Base-by-base conservation (phyloP, 2,113 vertebrate species). In the Cranoglanis bouderius region DNA sequence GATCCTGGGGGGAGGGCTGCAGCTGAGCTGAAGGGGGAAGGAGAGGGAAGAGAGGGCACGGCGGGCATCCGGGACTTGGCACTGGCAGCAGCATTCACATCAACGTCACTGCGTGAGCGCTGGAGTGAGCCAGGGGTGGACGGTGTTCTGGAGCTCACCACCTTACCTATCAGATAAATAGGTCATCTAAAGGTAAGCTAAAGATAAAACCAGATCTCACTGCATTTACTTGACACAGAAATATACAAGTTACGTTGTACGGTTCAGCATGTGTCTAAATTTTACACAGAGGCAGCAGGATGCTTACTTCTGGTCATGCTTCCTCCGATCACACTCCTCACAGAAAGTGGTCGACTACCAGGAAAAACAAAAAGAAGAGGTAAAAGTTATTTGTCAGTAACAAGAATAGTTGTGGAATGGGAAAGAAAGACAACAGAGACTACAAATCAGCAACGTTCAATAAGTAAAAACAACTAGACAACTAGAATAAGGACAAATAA, bases 51-150 rank as follows among this genome's bases (percentile, higher is more conserved):
- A 14, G 97, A 96, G 85, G 96, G 95, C 35, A 96, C 95, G 0
- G 96, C 96, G 82, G 96, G 95, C 92, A 97, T 96, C 91, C 97
- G 97, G 14, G 97, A 98, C 95, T 99, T 99, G 95, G 98, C 96
- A 90, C 93, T 99, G 94, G 98, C 97, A 82, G 98, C 98, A 14
- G 98, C 98, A 5, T 99, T 99, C 84, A 99, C 98, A 0, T 99
- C 98, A 9, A 99, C 96, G 91, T 99, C 98, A 29, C 98, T 99
- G 72, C 98, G 97, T 90, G 98, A 99, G 14, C 98, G 97, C 92
- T 99, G 98, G 77, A 99, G 97, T 85, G 98, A 97, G 75, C 98
- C 97, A 0, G 98, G 94, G 0, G 97, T 96, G 19, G 96, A 94
- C 46, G 95, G 92, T 29, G 95, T 95, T 93, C 98, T 96, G 93